Evolutionary conservation across 2,797 vertebrate species (phyloP).

Genomic region (Microctenopoma lineatum): DNA sequence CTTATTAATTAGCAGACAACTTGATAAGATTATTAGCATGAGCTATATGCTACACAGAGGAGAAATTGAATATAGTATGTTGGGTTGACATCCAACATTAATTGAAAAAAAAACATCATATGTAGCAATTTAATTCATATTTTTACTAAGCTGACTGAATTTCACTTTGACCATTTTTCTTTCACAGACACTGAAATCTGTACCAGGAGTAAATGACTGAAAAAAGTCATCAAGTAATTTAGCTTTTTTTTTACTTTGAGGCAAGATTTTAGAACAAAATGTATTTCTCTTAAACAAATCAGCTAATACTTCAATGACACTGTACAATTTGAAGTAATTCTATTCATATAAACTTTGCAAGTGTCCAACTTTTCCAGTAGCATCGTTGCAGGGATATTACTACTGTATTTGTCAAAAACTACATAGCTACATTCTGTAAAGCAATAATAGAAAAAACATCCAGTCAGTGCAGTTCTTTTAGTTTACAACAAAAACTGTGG

Average conservation of each 20-base stretch:
- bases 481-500: neutral
- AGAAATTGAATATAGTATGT: conserved; percentile 15
- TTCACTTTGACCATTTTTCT: conserved; percentile 31
- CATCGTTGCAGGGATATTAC: conserved; percentile 67
- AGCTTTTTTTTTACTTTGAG: conserved; percentile 1
- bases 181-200: conserved; percentile 4
- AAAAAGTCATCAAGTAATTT: no score
- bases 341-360: conserved; percentile 21
- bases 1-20: conserved; percentile 65
- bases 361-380: conserved; percentile 58
- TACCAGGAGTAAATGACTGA: neutral
- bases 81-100: conserved; percentile 26
- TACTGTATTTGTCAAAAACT: conserved; percentile 45
- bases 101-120: conserved; percentile 30
- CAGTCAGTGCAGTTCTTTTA: conserved; percentile 19
- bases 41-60: conserved; percentile 46
- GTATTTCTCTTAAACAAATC: conserved; percentile 2
- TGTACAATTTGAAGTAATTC: conserved; percentile 13
- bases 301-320: conserved; percentile 2
- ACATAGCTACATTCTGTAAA: conserved; percentile 66
- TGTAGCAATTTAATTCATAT: conserved; percentile 64
- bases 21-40: conserved; percentile 73
- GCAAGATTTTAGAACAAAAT: conserved; percentile 18
- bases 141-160: conserved; percentile 6
- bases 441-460: conserved; percentile 77